Evolutionary conservation across 2,113 vertebrate genomes (phyloP).

Genomic region (Ploceus nigricollis): DNA sequence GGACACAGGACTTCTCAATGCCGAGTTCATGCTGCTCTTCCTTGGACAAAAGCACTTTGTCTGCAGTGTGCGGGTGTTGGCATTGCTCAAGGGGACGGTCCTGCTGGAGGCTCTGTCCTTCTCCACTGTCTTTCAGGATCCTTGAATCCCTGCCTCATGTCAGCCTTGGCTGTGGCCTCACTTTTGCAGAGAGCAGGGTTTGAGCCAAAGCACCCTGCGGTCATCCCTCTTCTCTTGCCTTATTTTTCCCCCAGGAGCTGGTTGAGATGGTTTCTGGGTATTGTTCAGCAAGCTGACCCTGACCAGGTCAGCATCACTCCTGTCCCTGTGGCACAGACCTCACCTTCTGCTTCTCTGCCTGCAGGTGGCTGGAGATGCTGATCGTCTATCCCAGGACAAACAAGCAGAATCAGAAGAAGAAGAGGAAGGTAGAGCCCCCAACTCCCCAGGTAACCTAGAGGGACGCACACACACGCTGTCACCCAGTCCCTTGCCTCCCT

Average conservation of each 20-base stretch:
- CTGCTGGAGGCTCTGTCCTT: background rate
- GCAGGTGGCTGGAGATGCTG: constrained; percentile 93
- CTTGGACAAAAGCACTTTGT: background rate
- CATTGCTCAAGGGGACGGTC: background rate
- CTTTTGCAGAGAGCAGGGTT: background rate
- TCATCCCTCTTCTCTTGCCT: background rate
- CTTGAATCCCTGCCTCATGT: background rate
- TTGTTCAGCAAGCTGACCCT: background rate
- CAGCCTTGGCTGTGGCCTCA: background rate
- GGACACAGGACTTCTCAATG: background rate
- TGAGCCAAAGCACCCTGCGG: background rate
- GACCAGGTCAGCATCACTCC: background rate
- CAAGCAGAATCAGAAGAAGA: constrained; percentile 98
- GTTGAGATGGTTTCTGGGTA: background rate
- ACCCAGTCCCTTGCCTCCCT: background rate
- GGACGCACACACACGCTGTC: background rate
- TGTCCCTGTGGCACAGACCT: background rate
- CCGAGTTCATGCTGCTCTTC: background rate
- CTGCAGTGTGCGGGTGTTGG: background rate
- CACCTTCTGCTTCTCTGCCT: background rate
- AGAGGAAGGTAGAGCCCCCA: constrained; percentile 94
- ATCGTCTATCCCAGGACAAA: constrained; percentile 92
- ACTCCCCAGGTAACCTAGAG: constrained; percentile 85
- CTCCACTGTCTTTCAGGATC: background rate
- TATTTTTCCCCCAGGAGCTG: background rate